phyloP scores from a whole-genome alignment of 2,888 invertebrate genomes.

The Halocaridina rubra region DNA sequence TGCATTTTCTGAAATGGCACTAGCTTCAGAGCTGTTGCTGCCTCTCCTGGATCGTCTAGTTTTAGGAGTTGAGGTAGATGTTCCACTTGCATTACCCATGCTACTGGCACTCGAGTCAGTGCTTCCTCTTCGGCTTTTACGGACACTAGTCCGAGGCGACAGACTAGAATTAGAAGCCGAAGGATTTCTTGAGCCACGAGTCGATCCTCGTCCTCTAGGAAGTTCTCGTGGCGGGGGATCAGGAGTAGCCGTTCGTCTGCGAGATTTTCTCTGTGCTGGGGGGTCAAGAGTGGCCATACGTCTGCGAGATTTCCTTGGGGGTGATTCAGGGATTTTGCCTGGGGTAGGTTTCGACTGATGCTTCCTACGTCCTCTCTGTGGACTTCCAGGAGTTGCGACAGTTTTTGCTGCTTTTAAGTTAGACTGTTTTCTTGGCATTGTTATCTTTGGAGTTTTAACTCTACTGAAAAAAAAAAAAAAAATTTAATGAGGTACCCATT shows the following conservation, averaged over 20 bases:
- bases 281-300: not conserved
- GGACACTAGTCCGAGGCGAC: conserved; percentile 5
- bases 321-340: not conserved
- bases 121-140: conserved; percentile 22
- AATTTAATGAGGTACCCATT: not conserved
- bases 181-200: not conserved
- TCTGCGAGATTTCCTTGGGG: conserved; percentile 23
- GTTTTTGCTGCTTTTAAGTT: not conserved
- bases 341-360: not conserved
- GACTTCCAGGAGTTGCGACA: not conserved
- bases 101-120: conserved; percentile 39
- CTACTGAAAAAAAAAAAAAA: not conserved
- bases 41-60: conserved; percentile 1
- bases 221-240: conserved; percentile 13
- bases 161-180: not conserved
- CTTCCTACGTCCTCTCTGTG: not conserved
- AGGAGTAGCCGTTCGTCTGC: not conserved
- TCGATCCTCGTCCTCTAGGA: not conserved
- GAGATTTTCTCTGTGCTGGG: conserved; percentile 15
- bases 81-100: not conserved
- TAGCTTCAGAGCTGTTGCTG: conserved; percentile 26
- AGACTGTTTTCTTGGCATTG: not conserved
- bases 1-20: conserved; percentile 14
- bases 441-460: conserved; percentile 6
- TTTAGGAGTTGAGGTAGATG: conserved; percentile 3